These are phyloP conservation scores for Probaryconus sp. DNA, from an alignment of 1,140 invertebrate genomes.

Conservation along the genomic window DNA sequence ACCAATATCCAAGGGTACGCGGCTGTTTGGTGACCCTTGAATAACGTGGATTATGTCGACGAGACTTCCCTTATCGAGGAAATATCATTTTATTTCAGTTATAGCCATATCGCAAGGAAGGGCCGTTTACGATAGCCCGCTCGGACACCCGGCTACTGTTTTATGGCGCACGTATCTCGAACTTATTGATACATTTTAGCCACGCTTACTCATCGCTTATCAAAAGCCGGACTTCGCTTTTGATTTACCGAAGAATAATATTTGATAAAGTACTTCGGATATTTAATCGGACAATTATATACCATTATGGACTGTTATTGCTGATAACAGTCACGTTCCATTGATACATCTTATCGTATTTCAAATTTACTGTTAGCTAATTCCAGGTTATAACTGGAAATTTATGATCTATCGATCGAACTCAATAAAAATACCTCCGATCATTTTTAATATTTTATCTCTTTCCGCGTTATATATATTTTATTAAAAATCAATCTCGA, in stretches of 20 bases:
- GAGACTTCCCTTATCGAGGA: conserved; percentile 72
- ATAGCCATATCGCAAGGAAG: conserved; percentile 68
- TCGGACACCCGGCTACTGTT: conserved; percentile 29
- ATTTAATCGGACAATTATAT: conserved; percentile 36
- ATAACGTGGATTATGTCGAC: conserved; percentile 72
- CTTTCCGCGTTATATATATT: no score
- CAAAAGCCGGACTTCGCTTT: conserved; percentile 37
- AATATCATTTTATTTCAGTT: conserved; percentile 80
- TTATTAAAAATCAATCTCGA: no score
- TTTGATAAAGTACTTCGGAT: conserved; percentile 35
- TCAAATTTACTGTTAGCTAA: no score
- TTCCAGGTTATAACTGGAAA: no score
- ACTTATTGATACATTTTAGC: conserved; percentile 67
- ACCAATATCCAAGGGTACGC: conserved; percentile 57
- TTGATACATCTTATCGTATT: no score
- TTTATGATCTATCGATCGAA: no score
- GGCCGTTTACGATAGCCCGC: conserved; percentile 15
- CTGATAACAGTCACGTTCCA: conserved; percentile 1
- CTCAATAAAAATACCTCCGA: no score
- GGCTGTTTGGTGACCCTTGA: conserved; percentile 70
- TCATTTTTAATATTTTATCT: no score
- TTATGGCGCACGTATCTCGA: conserved; percentile 66
- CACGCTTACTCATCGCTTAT: conserved; percentile 57
- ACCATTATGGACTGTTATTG: conserved; percentile 28
- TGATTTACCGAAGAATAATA: conserved; percentile 47